Base-by-base conservation (phyloP, 2,113 vertebrate species). In the Oncorhynchus kisutch region DNA sequence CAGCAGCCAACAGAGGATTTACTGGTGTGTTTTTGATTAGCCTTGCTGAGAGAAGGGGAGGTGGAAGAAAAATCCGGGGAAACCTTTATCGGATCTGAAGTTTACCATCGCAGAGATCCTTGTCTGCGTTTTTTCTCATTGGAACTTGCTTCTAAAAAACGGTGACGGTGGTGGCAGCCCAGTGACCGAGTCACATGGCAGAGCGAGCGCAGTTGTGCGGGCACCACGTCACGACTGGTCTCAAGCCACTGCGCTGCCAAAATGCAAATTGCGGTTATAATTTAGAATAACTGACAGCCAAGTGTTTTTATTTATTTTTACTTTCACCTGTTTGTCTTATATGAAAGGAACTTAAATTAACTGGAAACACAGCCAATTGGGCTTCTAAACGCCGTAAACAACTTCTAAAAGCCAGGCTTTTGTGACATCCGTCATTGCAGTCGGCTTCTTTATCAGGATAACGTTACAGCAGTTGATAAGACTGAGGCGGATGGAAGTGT, bases 91-190 rank as follows among this genome's bases (percentile, higher is more conserved):
- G 39, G 39, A 45, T 45, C 39, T 45, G 78, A 27, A 24, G 22
- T n/a, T 77, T 69, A 54, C 71, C 70, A 77, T 57, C 75, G 80
- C 79, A 76, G 74, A 87, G 77, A 81, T 83, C 82, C 77, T 82
- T 84, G 80, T 83, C 79, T 81, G 66, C 25, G 57, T 65, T 67
- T 3, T 18, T 16, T 68, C 82, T 79, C 77, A 25, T 80, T 68
- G 9, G 39, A 83, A 72, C n/a, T 16, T 16, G 66, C 22, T 25
- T 70, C 71, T 86, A 71, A 78, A 77, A 72, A 20, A 78, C 24
- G 9, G 39, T 45, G 39, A 45, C 39, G 0, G 9, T 11, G 9
- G 8, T 45, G 39, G 81, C 84, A 69, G 73, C 65, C 27, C 76
- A 84, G 82, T 9, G 77, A 87, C 49, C 20, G 2, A 49, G 25